Conservation (phyloP, 1,140 invertebrate species). For the Anoplolepis gracilipes region DNA sequence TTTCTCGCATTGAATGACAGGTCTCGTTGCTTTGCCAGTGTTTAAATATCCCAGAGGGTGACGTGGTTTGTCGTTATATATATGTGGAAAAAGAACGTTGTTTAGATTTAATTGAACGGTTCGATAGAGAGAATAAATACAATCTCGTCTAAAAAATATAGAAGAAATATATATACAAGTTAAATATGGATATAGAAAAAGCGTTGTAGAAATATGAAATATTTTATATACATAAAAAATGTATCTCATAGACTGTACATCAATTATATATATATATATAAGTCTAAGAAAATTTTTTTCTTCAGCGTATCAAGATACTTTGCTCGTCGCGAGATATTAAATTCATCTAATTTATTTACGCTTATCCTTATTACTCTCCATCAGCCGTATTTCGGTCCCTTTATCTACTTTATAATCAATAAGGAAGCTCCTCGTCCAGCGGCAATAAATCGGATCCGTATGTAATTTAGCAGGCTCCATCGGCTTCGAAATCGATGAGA, state of each 20-base stretch:
- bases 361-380: conserved; percentile 41
- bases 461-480: conserved; percentile 40
- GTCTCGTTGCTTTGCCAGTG: conserved; percentile 26
- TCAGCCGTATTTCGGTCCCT: neutral
- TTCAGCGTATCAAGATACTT: neutral
- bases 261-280: too few species aligned
- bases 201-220: too few species aligned
- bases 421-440: neutral
- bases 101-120: neutral
- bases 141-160: neutral
- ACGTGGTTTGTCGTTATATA: neutral
- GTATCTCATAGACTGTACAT: too few species aligned
- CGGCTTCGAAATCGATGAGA: conserved; percentile 35
- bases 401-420: conserved; percentile 26
- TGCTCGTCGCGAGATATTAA: too few species aligned
- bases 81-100: neutral
- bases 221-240: too few species aligned
- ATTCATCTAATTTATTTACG: conserved; percentile 45
- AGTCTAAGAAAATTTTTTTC: neutral
- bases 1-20: conserved; percentile 73
- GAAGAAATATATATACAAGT: neutral
- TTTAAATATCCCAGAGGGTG: neutral
- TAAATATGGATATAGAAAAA: neutral
- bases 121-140: neutral
- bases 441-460: conserved; percentile 45